Evolutionary conservation across 2,113 vertebrate genomes (phyloP).

Genomic region (Lates calcarifer): DNA sequence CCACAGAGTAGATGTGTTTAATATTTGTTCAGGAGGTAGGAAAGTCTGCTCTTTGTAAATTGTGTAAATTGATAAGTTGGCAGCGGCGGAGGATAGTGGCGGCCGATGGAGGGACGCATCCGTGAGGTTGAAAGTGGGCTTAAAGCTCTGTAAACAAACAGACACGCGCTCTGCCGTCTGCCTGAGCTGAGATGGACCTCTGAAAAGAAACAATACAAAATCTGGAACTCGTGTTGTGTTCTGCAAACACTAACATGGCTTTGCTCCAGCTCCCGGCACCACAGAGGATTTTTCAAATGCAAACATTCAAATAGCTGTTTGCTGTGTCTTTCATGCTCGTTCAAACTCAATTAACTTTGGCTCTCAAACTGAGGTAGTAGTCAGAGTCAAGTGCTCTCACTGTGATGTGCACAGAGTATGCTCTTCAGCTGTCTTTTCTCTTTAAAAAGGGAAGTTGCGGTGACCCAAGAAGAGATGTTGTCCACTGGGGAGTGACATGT

Average conservation of each 20-base stretch:
- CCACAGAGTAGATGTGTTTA: constrained; percentile 63
- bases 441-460: constrained; percentile 49
- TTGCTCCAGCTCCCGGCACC: constrained; percentile 33
- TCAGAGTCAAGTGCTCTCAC: constrained; percentile 33
- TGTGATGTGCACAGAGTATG: constrained; percentile 19
- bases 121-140: constrained; percentile 81
- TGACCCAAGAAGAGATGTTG: constrained; percentile 57
- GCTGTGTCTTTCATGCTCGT: constrained; percentile 51
- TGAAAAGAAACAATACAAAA: constrained; percentile 68
- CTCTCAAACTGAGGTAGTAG: constrained; percentile 27
- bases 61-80: constrained; percentile 85
- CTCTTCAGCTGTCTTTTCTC: constrained; percentile 42
- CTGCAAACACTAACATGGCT: constrained; percentile 71
- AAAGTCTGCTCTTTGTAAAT: constrained; percentile 79
- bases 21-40: constrained; percentile 74
- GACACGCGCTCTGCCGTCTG: constrained; percentile 79
- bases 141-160: constrained; percentile 90
- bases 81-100: constrained; percentile 70
- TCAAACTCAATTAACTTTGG: constrained; percentile 61
- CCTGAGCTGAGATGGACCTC: constrained; percentile 76
- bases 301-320: constrained; percentile 62
- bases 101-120: constrained; percentile 76
- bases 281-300: constrained; percentile 37
- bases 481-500: constrained; percentile 70
- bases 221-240: constrained; percentile 69